phyloP scores from a whole-genome alignment of 2,888 invertebrate species.

The Eupsilia transversa region DNA sequence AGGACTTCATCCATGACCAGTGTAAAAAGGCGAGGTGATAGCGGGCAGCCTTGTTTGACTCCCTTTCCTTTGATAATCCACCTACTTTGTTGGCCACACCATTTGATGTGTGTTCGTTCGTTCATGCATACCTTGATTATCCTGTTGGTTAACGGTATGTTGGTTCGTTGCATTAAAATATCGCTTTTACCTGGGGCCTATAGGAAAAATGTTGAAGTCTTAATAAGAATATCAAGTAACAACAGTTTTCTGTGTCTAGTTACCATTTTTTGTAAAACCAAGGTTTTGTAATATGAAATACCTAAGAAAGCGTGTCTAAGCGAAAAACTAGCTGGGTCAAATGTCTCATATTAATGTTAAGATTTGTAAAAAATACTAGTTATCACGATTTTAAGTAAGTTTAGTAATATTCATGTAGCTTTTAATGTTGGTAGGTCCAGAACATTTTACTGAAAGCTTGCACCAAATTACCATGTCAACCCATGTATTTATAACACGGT shows the following conservation, averaged over 20 bases:
- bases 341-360: neutral
- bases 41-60: too few relatives aligned
- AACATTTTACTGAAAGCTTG: neutral
- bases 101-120: too few relatives aligned
- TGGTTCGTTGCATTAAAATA: too few relatives aligned
- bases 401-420: too few relatives aligned
- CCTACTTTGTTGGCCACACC: too few relatives aligned
- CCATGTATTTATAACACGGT: slow-evolving; percentile 29
- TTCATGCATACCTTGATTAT: too few relatives aligned
- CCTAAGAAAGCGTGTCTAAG: neutral
- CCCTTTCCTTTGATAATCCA: too few relatives aligned
- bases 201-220: neutral
- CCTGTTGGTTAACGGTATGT: too few relatives aligned
- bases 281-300: neutral
- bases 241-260: neutral
- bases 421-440: neutral
- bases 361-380: neutral
- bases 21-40: too few relatives aligned
- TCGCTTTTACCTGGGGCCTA: too few relatives aligned
- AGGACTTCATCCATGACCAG: too few relatives aligned
- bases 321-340: neutral
- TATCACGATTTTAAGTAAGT: neutral
- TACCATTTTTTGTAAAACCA: neutral
- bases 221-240: slow-evolving; percentile 1
- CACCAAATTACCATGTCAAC: slow-evolving; percentile 8